Conservation (phyloP, 2,797 vertebrate genomes). For the Galago senegalensis region DNA sequence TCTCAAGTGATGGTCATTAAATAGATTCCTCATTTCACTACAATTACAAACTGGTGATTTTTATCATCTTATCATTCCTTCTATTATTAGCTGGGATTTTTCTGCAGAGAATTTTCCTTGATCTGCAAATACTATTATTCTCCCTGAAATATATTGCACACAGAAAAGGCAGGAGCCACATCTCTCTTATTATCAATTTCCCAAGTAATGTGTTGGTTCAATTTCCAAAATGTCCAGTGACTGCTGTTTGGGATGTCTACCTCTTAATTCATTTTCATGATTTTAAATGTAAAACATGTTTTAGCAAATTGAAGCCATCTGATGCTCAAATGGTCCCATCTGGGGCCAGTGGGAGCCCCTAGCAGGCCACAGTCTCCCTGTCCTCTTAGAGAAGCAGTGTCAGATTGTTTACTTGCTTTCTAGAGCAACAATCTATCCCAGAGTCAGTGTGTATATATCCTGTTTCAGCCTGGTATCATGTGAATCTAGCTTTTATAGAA, state of each 20-base stretch:
- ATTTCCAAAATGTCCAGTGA: background rate
- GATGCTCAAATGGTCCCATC: background rate
- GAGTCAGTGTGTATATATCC: background rate
- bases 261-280: background rate
- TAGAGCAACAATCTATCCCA: background rate
- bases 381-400: background rate
- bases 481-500: background rate
- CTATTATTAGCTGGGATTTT: background rate
- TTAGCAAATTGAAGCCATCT: background rate
- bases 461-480: background rate
- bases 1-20: background rate
- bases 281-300: background rate
- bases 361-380: too few species aligned
- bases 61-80: background rate
- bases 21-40: background rate
- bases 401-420: background rate
- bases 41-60: background rate
- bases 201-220: background rate
- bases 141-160: background rate
- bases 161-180: background rate
- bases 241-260: background rate
- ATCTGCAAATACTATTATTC: background rate
- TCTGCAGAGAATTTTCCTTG: background rate
- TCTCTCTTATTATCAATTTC: background rate
- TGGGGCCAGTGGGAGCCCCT: background rate